These are phyloP conservation scores for Heptranchias perlo DNA, from an alignment of 2,113 vertebrate genomes.

Conservation along the genomic window DNA sequence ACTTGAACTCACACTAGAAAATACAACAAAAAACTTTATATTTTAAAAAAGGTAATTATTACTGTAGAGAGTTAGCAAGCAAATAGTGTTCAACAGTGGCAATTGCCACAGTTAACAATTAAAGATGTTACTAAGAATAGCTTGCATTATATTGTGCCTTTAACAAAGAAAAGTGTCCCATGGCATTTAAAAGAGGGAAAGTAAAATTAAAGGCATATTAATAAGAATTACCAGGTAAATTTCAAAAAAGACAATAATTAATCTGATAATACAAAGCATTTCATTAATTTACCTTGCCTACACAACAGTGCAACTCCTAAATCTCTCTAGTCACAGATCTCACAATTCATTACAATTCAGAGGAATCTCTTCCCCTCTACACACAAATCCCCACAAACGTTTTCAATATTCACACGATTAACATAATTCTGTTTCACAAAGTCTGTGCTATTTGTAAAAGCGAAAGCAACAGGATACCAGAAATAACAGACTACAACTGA, in stretches of 20 bases:
- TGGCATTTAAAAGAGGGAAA: neutral
- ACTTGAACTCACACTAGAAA: neutral
- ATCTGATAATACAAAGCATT: neutral
- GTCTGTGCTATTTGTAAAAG: neutral
- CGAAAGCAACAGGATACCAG: neutral
- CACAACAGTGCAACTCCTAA: neutral
- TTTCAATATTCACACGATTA: neutral
- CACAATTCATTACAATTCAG: neutral
- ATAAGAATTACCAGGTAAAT: neutral
- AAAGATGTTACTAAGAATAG: neutral
- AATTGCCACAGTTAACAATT: neutral
- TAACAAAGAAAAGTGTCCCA: neutral
- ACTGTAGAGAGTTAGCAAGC: neutral
- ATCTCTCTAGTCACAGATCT: neutral
- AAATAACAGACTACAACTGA: neutral
- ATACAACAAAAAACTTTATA: neutral
- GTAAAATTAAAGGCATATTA: neutral
- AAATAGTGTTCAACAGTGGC: neutral
- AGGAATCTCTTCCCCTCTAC: neutral
- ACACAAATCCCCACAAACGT: neutral
- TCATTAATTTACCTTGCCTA: neutral
- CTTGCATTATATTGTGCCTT: neutral
- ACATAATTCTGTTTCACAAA: neutral
- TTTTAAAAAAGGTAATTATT: neutral
- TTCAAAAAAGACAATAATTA: neutral